These are phyloP conservation scores for Eurystomus glaucurus DNA, from an alignment of 2,797 vertebrate species.

Conservation along the genomic window DNA sequence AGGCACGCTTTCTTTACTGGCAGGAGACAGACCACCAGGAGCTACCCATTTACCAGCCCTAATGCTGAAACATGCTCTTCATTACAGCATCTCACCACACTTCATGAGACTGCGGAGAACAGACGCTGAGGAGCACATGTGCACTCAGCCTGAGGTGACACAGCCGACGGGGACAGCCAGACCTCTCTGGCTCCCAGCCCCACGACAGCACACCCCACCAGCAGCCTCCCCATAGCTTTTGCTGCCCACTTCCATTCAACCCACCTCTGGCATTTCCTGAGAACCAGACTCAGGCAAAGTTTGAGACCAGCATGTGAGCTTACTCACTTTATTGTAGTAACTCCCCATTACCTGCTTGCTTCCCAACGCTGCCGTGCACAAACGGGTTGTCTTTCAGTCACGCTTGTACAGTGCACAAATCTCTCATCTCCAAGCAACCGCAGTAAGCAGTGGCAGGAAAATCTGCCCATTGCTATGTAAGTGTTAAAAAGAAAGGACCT, in stretches of 20 bases:
- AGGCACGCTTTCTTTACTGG: neutral
- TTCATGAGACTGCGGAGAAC: neutral
- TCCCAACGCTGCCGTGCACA: fast-evolving
- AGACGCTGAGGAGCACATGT: fast-evolving
- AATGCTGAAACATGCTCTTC: neutral
- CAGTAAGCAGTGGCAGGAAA: neutral
- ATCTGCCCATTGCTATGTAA: neutral
- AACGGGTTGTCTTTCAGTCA: neutral
- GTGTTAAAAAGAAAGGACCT: neutral
- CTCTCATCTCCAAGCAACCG: neutral
- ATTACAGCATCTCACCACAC: fast-evolving
- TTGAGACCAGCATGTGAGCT: neutral
- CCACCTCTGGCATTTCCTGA: neutral
- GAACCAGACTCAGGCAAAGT: neutral
- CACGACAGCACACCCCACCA: neutral
- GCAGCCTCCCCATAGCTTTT: neutral
- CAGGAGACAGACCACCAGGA: neutral
- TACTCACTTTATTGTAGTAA: fast-evolving
- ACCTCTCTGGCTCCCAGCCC: neutral
- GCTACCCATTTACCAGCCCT: neutral
- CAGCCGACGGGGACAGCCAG: too few relatives aligned
- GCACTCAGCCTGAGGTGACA: neutral
- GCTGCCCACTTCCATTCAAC: neutral
- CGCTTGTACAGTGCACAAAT: neutral
- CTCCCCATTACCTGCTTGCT: neutral